Conservation (phyloP, 2,113 vertebrate species). For the Rousettus leschenaultii region DNA sequence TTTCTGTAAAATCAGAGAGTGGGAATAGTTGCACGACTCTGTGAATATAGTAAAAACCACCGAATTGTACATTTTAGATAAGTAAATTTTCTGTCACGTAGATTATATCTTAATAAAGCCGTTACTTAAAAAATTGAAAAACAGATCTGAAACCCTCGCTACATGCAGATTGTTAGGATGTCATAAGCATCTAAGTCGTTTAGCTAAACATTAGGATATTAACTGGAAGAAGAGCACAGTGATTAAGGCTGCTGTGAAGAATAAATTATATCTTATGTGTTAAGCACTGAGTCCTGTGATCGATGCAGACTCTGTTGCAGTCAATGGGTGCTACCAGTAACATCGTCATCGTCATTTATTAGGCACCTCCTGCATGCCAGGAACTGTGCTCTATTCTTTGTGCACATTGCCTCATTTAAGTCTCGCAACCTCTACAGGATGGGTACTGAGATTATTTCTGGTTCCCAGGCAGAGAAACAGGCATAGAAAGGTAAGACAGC, state of each 20-base stretch:
- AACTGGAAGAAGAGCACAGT: background rate
- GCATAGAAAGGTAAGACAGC: background rate
- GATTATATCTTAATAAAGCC: background rate
- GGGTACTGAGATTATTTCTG: background rate
- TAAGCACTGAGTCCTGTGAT: background rate
- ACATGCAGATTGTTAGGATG: background rate
- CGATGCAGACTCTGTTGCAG: background rate
- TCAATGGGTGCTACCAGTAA: background rate
- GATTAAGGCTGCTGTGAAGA: background rate
- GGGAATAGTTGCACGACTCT: background rate
- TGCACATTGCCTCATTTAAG: background rate
- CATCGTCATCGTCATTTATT: rapidly evolving
- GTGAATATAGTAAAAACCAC: background rate
- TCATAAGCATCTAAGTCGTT: background rate
- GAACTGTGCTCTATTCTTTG: background rate
- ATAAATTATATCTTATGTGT: background rate
- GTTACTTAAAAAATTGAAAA: background rate
- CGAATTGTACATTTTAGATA: background rate
- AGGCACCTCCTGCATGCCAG: no score
- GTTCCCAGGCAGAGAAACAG: background rate
- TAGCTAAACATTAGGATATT: background rate
- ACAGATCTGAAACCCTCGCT: background rate
- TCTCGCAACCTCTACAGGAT: background rate
- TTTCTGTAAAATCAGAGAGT: background rate
- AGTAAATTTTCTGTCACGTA: background rate